A percentile compares a stretch with the other conserved stretches of the same genome.
Evolutionary conservation across 2,888 invertebrate genomes (phyloP).

Genomic region (Andrena hattorfiana): DNA sequence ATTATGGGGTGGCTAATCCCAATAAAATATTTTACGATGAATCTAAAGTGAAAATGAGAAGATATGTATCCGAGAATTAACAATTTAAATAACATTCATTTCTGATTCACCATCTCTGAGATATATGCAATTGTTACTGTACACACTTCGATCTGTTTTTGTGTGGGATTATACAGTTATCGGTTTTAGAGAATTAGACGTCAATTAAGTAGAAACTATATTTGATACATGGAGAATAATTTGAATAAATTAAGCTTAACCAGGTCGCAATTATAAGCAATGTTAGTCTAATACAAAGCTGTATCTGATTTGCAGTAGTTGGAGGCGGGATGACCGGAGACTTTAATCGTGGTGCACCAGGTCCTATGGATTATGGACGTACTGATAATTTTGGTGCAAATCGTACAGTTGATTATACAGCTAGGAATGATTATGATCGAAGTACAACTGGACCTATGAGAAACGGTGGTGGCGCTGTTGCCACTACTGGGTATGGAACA

Average conservation of each 20-base stretch:
- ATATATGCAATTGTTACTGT: too few relatives aligned
- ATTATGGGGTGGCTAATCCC: too few relatives aligned
- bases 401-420: slow-evolving; percentile 82
- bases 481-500: slow-evolving; percentile 81
- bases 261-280: neutral
- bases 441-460: slow-evolving; percentile 83
- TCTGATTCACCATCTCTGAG: too few relatives aligned
- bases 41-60: too few relatives aligned
- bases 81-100: too few relatives aligned
- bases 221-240: too few relatives aligned
- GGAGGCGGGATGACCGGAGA: slow-evolving; percentile 83
- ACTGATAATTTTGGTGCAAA: slow-evolving; percentile 82
- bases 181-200: too few relatives aligned
- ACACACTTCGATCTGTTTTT: too few relatives aligned
- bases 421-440: slow-evolving; percentile 83
- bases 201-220: too few relatives aligned
- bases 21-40: too few relatives aligned
- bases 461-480: slow-evolving; percentile 82
- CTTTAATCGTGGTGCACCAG: slow-evolving; percentile 82
- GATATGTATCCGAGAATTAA: too few relatives aligned
- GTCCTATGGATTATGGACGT: slow-evolving; percentile 83
- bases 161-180: too few relatives aligned
- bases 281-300: slow-evolving; percentile 8
- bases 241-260: neutral
- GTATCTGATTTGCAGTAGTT: slow-evolving; percentile 69